Evolutionary conservation across 2,888 invertebrate genomes (phyloP).

Genomic region (Zonitis immaculata): DNA sequence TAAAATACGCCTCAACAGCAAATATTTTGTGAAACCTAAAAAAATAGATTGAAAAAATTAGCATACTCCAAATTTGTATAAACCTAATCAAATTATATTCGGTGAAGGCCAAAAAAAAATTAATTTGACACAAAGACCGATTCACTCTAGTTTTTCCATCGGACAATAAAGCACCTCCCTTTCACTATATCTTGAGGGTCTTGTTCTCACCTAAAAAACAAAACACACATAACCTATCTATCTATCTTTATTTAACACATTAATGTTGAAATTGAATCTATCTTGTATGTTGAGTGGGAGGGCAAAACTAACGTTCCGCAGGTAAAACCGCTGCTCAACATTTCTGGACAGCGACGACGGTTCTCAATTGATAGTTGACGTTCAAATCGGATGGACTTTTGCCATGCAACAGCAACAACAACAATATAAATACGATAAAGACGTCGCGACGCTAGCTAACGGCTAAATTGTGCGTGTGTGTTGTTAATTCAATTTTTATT

Average conservation of each 20-base stretch:
- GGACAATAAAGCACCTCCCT: slow-evolving; percentile 31
- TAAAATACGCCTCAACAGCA: too few species aligned
- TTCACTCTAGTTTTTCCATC: slow-evolving; percentile 28
- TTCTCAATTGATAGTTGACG: slow-evolving; percentile 39
- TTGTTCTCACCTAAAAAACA: too few species aligned
- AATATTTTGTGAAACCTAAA: too few species aligned
- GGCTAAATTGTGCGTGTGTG: slow-evolving; percentile 10
- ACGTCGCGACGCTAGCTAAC: slow-evolving; percentile 9
- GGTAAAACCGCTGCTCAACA: slow-evolving; percentile 27
- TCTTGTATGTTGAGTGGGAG: too few species aligned
- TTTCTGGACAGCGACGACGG: slow-evolving; percentile 19
- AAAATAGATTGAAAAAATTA: too few species aligned
- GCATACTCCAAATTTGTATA: too few species aligned
- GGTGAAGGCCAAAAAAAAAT: not conserved
- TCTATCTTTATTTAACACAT: too few species aligned
- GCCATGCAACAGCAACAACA: slow-evolving; percentile 2
- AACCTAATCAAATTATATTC: too few species aligned
- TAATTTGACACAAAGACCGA: not conserved
- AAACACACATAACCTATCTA: too few species aligned
- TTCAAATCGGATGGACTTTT: slow-evolving; percentile 17
- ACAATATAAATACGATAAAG: not conserved
- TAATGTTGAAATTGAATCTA: too few species aligned
- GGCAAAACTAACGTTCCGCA: slow-evolving; percentile 30
- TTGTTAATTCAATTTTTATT: too few species aligned
- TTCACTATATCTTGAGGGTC: slow-evolving; percentile 38